Base-by-base conservation (phyloP, 2,888 invertebrate species). In the Melolontha melolontha region DNA sequence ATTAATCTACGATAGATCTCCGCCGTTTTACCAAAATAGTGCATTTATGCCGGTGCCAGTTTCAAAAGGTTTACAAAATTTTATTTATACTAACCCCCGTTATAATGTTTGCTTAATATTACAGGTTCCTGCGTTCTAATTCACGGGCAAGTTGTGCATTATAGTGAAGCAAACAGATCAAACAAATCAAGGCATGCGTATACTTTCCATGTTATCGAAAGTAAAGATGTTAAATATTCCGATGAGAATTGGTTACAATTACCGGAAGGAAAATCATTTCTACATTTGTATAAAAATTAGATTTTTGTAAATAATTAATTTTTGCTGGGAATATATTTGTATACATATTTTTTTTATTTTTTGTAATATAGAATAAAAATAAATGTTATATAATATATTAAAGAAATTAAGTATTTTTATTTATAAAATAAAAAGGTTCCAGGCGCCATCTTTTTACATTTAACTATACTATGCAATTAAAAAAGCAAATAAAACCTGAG, bases 151-250 rank as follows among this genome's bases (percentile, higher is more conserved):
- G 95, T 97, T 0, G 93, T 98, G 0, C 98, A 99, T 82, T 93
- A 92, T 80, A 98, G 97, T 78, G 93, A 93, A 62, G 85, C 87
- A 7, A 99, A 99, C 82, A 90, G 86, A 69, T 97, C 97, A 0
- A 80, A 87, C 1, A 87, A 89, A 71, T 92, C 95, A n/a, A 89
- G 98, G 39, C 94, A 96, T 77, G 96, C 95, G 0, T 99, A 98
- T 84, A 97, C 97, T 5, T 97, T 98, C 84, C 98, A 99, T 81
- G 89, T 97, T 0, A 87, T 94, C 66, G 98, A 99, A 81, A 89
- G 88, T 71, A 85, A 90, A 14, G 84, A 90, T 67, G 91, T 92
- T 34, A 85, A 86, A 65, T 98, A 93, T 83, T 90, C 94, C 0
- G 82, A 88, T 47, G 88, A 92, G 6, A 98, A 97, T 80, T 98